Evolutionary conservation across 1,140 invertebrate species (phyloP).

Genomic region (Cepaea nemoralis): DNA sequence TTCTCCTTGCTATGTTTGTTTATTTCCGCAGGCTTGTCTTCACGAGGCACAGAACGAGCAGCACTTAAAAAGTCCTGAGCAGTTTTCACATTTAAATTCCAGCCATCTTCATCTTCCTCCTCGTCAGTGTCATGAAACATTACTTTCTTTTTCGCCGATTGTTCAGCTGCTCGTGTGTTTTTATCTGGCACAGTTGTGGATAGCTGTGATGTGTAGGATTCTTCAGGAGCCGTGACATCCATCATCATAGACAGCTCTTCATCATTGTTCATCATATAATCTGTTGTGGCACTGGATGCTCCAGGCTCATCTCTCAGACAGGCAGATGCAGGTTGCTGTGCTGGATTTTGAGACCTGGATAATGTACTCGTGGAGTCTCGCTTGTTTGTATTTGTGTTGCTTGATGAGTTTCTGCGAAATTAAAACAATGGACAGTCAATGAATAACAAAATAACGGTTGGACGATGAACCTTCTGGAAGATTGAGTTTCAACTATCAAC

Average conservation of each 20-base stretch:
- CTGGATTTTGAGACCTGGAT: not conserved
- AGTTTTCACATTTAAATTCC: not conserved
- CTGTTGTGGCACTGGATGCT: constrained; percentile 1
- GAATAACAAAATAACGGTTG: too few relatives aligned
- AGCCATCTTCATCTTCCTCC: not conserved
- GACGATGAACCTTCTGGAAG: too few relatives aligned
- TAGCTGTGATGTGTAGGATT: not conserved
- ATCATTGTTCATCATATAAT: not conserved
- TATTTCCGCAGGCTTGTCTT: not conserved
- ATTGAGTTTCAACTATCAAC: too few relatives aligned
- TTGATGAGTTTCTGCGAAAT: not conserved
- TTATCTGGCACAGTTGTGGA: not conserved
- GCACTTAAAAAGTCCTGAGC: not conserved
- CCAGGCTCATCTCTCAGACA: not conserved
- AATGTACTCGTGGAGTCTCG: not conserved
- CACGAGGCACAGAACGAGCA: not conserved
- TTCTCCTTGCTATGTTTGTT: not conserved
- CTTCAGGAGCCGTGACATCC: constrained; percentile 15
- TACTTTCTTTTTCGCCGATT: not conserved
- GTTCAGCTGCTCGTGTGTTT: not conserved
- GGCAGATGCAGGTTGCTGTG: not conserved
- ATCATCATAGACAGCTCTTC: constrained; percentile 1
- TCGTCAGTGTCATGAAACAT: not conserved
- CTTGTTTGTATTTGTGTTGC: not conserved
- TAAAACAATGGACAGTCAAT: too few relatives aligned